Evolutionary conservation across 2,888 invertebrate species (phyloP), one percentile per base, ranked within the genome.

Genomic region (Lasioglossum pauxillum): DNA sequence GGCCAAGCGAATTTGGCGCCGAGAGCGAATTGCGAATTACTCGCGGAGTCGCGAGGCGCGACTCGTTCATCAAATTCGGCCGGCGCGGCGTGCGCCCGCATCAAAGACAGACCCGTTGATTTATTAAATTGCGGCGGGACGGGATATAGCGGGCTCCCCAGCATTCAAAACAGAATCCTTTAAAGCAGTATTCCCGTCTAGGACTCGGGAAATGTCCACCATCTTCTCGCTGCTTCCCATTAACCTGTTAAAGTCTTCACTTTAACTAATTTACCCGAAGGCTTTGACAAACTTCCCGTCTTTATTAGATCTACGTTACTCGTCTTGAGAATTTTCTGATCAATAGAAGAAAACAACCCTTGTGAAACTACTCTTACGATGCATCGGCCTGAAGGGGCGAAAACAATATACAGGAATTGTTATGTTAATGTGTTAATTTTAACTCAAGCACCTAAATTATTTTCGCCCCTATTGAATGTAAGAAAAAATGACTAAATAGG

Each of bases 61-160:
- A 76, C 86, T 82, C 88, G 91, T 89, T 86, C 83, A 88, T 90
- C 89, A 89, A 86, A 89, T 85, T 88, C 83, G 60, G 57, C 53
- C 67, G 53, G 53, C 53, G 49, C 23, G 75, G 23, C 23, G 75
- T 82, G 75, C 75, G 77, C 69, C 69, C 69, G 85, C 71, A 84
- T 91, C 90, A 90, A 90, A 90, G 90, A 87, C 88, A 82, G 83
- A 41, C 75, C 72, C 82, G 85, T 78, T 88, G 91, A 89, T 91
- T 90, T 91, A 90, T 90, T 91, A 91, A 91, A 90, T 90, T 89
- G 83, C 85, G 81, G 81, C 75, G 35, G 49, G 79, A 78, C 71
- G 46, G 83, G 75, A 14, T 27, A 75, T 79, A 73, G 72, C 46
- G 77, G 27, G 8, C 78, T 23, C 35, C 35, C 31, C 67, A 7